Percentiles rank a stretch among this genome's conserved stretches.
Evolutionary conservation across 2,797 vertebrate genomes (phyloP).

Genomic region (Poecilia picta): DNA sequence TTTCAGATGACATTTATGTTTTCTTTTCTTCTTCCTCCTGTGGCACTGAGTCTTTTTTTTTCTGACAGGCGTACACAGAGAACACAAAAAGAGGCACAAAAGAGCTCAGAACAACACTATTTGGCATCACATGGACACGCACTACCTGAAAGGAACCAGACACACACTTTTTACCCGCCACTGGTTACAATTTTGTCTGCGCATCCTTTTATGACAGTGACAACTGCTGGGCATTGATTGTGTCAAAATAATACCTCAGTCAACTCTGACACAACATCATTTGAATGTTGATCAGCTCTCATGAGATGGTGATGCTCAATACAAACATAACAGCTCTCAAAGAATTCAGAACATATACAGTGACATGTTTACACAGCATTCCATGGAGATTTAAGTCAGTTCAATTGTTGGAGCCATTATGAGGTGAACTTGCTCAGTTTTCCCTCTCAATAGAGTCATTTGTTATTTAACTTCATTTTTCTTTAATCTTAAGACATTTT

Average conservation of each 20-base stretch:
- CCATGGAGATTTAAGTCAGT: not conserved
- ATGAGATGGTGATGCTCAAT: not conserved
- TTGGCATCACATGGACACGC: not conserved
- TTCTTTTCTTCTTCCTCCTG: slow-evolving; percentile 13
- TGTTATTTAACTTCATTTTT: not conserved
- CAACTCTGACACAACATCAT: slow-evolving; percentile 14
- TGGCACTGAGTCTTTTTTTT: slow-evolving; percentile 19
- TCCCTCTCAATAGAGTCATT: not conserved
- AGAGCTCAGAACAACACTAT: slow-evolving; percentile 7
- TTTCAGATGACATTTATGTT: slow-evolving; percentile 34
- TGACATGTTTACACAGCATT: not conserved
- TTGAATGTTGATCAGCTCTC: slow-evolving; percentile 11
- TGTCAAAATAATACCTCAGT: slow-evolving; percentile 14
- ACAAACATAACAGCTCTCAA: not conserved
- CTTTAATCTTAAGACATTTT: not conserved
- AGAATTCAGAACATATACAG: not conserved
- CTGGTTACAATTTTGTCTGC: slow-evolving; percentile 20
- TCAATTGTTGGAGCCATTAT: not conserved
- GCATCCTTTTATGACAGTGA: slow-evolving; percentile 21
- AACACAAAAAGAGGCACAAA: slow-evolving; percentile 7
- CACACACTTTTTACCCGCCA: slow-evolving; percentile 9
- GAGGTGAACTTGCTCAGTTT: not conserved
- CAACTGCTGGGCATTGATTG: slow-evolving; percentile 38
- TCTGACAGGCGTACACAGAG: slow-evolving; percentile 6
- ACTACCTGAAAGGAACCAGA: slow-evolving; percentile 2